phyloP scores from a whole-genome alignment of 2,888 invertebrate genomes.

The Brachynemurus nebulosus region DNA sequence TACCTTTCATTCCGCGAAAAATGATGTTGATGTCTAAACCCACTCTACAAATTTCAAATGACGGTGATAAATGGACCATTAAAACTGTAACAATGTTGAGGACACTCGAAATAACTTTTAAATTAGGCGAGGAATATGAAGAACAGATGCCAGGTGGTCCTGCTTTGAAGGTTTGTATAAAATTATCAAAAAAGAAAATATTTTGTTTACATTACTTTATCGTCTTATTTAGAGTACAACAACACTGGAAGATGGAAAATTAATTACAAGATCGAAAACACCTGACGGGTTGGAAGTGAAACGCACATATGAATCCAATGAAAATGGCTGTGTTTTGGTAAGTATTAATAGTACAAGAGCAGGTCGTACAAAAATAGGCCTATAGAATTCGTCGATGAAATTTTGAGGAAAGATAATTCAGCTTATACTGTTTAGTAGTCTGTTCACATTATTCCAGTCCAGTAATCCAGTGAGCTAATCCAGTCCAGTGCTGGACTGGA shows the following conservation, averaged over 20 bases:
- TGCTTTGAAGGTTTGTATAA: constrained; percentile 30
- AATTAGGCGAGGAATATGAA: constrained; percentile 46
- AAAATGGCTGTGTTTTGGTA: constrained; percentile 3
- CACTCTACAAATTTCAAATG: constrained; percentile 38
- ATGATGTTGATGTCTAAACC: constrained; percentile 49
- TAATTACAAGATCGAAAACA: constrained; percentile 30
- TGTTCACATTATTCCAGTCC: too few species aligned
- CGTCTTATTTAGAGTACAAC: constrained; percentile 38
- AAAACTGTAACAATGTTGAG: constrained; percentile 41
- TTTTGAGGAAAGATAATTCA: too few species aligned
- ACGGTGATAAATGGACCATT: constrained; percentile 42
- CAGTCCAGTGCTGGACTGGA: too few species aligned
- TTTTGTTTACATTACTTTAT: constrained; percentile 3
- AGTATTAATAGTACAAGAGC: too few species aligned
- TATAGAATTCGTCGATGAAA: too few species aligned
- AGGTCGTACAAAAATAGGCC: not conserved
- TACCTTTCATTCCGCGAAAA: constrained; percentile 49
- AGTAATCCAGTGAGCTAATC: too few species aligned
- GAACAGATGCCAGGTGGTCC: constrained; percentile 47
- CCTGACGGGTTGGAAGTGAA: constrained; percentile 27
- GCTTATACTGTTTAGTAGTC: too few species aligned
- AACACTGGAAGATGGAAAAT: constrained; percentile 35
- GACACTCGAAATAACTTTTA: constrained; percentile 39
- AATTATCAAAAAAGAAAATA: not conserved
- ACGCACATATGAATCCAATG: constrained; percentile 26